These are phyloP conservation scores for Vidua chalybeata DNA, from an alignment of 2,113 vertebrate species.

Conservation along the genomic window DNA sequence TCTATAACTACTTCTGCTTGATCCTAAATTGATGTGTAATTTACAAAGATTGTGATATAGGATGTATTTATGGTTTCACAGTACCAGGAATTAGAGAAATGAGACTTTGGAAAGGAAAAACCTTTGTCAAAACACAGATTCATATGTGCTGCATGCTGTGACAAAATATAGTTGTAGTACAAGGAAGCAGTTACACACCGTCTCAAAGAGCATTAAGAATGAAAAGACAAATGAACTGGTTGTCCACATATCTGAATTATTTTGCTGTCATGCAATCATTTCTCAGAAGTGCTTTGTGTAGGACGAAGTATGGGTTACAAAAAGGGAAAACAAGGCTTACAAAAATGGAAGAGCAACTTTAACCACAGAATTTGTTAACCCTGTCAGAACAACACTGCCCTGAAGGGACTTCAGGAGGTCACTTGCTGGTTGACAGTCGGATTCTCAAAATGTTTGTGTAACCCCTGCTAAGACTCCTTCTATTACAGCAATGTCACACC, in stretches of 20 bases:
- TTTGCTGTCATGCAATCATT: background rate
- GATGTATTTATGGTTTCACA: background rate
- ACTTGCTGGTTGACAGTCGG: background rate
- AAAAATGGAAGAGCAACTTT: background rate
- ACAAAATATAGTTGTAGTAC: background rate
- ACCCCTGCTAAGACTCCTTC: background rate
- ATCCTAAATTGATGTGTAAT: background rate
- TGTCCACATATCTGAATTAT: background rate
- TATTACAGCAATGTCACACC: fast-evolving
- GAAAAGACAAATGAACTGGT: background rate
- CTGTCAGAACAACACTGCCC: background rate
- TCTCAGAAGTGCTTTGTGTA: background rate
- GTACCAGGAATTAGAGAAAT: background rate
- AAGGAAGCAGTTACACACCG: background rate
- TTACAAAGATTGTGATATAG: background rate
- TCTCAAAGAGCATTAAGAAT: background rate
- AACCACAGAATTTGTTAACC: background rate
- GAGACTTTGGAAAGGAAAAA: background rate
- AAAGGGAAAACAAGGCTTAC: background rate
- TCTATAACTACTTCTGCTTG: background rate
- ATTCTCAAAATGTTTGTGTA: background rate
- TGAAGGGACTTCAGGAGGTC: background rate
- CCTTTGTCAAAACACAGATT: background rate
- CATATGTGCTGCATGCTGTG: background rate
- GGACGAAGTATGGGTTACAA: background rate